Base-by-base conservation (phyloP, 2,113 vertebrate species). In the Apaloderma vittatum region DNA sequence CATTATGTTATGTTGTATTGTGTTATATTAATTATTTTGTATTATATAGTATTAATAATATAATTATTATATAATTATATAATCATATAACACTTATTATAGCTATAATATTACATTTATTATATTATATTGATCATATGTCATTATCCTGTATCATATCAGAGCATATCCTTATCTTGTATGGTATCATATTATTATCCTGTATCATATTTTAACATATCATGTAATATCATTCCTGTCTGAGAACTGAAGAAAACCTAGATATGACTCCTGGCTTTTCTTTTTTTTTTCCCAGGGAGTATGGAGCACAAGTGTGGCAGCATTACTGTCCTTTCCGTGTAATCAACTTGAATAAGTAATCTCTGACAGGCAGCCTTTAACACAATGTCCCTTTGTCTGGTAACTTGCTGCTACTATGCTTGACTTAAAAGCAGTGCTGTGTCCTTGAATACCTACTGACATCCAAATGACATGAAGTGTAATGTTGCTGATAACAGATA, bases 301-400 rank as follows among this genome's bases (percentile, higher is more conserved):
- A 18, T 24, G 17, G 57, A 43, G 26, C 65, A 88, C 46, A 65
- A 85, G 17, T 21, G 55, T 90, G 68, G 70, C 59, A 73, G 36
- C 0, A 0, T 59, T 68, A 18, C 75, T 40, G 24, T 90, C 63
- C 30, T 92, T 79, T 79, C 49, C 0, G 3, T 68, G 46, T 68
- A 49, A 79, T 83, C 75, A 26, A 13, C 36, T 51, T 61, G 78
- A 87, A 26, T 40, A 79, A 93, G 27, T 78, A 52, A 83, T 72
- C 62, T 75, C 78, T 92, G 71, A 49, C 79, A 91, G 73, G 76
- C 51, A 91, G 76, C 76, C 61, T 74, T 86, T 86, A 80, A 84
- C 74, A 72, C 58, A 48, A 48, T 34, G 48, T 89, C 55, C 43
- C 34, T 77, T 86, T 84, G 74, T 88, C 67, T 83, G 61, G 76